Evolutionary conservation across 1,140 invertebrate genomes (phyloP).

Genomic region (Bombus superbus): DNA sequence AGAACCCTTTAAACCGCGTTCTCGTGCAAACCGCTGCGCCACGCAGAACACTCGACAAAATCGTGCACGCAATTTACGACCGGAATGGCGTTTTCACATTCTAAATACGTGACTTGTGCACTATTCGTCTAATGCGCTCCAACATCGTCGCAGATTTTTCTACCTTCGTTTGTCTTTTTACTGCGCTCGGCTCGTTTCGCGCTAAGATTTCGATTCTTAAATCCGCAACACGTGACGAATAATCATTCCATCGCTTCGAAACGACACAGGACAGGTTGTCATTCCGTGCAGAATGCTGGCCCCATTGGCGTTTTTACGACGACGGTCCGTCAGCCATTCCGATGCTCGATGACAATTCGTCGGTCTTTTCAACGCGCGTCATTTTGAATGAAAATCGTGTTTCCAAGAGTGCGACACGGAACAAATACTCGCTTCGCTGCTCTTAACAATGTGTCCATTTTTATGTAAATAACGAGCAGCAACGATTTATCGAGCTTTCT

Average conservation of each 20-base stretch:
- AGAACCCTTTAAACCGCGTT: constrained; percentile 4
- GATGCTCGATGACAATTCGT: background rate
- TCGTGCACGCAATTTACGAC: constrained; percentile 2
- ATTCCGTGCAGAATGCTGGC: background rate
- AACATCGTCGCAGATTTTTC: background rate
- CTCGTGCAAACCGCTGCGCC: constrained; percentile 1
- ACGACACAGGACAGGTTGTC: background rate
- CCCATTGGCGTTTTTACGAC: background rate
- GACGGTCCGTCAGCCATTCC: background rate
- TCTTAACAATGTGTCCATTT: background rate
- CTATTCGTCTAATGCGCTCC: background rate
- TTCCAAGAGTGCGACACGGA: background rate
- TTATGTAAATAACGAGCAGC: background rate
- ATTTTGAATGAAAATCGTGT: background rate
- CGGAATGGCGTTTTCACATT: background rate
- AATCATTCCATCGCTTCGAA: background rate
- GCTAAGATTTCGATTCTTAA: background rate
- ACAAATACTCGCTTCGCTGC: background rate
- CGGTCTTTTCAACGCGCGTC: background rate
- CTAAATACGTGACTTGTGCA: background rate
- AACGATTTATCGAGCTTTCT: background rate
- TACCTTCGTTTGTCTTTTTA: background rate
- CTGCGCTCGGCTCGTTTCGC: background rate
- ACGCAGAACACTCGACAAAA: background rate
- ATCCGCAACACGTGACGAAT: background rate